Evolutionary conservation across 1,140 invertebrate species (phyloP).

Genomic region (Apocrypta bakeri): DNA sequence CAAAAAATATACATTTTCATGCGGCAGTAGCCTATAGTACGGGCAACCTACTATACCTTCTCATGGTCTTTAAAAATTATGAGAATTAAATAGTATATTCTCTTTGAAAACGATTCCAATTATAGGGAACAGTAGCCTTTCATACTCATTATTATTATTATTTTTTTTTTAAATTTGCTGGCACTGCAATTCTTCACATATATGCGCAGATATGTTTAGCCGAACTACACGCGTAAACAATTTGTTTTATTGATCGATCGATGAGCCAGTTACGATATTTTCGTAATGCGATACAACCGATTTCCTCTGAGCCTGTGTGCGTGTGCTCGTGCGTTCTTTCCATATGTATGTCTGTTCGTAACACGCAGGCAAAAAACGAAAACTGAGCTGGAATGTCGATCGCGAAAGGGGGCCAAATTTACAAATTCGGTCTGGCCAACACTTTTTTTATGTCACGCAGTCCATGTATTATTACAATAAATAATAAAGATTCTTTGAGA

Average conservation of each 20-base stretch:
- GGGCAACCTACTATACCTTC: neutral
- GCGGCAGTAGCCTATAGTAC: neutral
- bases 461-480: neutral
- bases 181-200: neutral
- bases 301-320: neutral
- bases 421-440: neutral
- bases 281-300: neutral
- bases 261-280: conserved; percentile 21
- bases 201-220: neutral
- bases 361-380: neutral
- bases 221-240: neutral
- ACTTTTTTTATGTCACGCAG: too few species aligned
- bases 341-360: neutral
- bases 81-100: conserved; percentile 54
- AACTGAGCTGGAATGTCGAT: neutral
- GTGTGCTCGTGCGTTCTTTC: neutral
- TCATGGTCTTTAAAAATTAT: conserved; percentile 51
- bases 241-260: neutral
- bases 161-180: conserved; percentile 45
- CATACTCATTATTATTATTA: conserved; percentile 49
- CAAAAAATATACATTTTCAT: conserved; percentile 34
- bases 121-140: conserved; percentile 30
- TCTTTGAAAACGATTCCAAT: conserved; percentile 49
- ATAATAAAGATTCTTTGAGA: neutral
- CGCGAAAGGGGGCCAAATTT: neutral